These are phyloP conservation scores for Formica selysi DNA, from an alignment of 1,140 invertebrate species.

Conservation along the genomic window DNA sequence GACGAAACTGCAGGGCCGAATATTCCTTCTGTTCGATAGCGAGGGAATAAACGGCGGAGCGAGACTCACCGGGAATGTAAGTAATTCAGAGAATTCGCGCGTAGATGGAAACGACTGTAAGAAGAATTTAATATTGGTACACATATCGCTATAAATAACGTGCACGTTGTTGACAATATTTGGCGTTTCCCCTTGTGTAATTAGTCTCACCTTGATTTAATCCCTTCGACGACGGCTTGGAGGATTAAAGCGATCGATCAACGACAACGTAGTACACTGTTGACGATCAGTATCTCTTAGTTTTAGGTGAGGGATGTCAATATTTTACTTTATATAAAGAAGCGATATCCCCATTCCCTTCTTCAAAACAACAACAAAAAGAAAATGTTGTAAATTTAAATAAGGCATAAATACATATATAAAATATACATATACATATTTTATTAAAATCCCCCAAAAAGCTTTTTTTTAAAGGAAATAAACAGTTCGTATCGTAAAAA, in stretches of 20 bases:
- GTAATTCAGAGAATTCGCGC: constrained; percentile 50
- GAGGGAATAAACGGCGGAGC: constrained; percentile 56
- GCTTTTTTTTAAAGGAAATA: background rate
- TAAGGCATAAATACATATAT: background rate
- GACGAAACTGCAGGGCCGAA: constrained; percentile 30
- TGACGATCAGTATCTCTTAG: constrained; percentile 40
- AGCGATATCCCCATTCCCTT: background rate
- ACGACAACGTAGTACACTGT: constrained; percentile 28
- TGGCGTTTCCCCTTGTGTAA: constrained; percentile 24
- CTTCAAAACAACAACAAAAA: background rate
- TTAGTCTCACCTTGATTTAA: constrained; percentile 58
- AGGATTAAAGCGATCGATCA: constrained; percentile 58
- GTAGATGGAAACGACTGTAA: constrained; percentile 49
- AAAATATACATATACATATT: background rate
- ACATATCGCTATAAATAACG: constrained; percentile 48
- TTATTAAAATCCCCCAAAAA: background rate
- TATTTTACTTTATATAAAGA: constrained; percentile 25
- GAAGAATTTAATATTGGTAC: constrained; percentile 74
- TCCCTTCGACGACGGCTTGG: background rate
- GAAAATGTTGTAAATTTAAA: constrained; percentile 6
- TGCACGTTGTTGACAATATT: constrained; percentile 48
- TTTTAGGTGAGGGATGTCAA: constrained; percentile 36
- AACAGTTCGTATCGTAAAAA: background rate
- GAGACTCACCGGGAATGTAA: constrained; percentile 34
- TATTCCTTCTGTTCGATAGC: constrained; percentile 21